These are phyloP conservation scores for Drosophila repletoides DNA, from an alignment of 1,140 invertebrate genomes.

Conservation along the genomic window DNA sequence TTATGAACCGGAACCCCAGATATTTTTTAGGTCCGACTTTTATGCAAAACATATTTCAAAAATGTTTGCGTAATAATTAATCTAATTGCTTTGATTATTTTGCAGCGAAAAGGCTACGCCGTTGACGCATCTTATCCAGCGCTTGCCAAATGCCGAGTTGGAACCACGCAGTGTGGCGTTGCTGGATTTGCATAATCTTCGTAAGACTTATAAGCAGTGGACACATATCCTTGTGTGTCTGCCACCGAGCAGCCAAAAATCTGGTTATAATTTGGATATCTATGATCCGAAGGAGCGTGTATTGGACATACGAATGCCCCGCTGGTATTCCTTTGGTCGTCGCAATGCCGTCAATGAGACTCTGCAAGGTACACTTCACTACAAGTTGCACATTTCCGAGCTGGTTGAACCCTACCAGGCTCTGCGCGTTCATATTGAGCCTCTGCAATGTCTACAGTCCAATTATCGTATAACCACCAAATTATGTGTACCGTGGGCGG, in stretches of 20 bases:
- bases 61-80: background rate
- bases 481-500: conserved; percentile 86
- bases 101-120: conserved; percentile 85
- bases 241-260: conserved; percentile 85
- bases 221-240: conserved; percentile 89
- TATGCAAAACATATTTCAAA: background rate
- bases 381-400: conserved; percentile 84
- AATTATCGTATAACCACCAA: conserved; percentile 85
- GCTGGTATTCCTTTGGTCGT: conserved; percentile 74
- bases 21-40: background rate
- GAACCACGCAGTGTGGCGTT: conserved; percentile 84
- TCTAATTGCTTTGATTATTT: background rate
- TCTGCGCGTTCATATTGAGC: conserved; percentile 84
- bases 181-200: conserved; percentile 86
- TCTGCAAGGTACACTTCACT: conserved; percentile 83
- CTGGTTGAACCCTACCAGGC: conserved; percentile 85
- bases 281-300: conserved; percentile 84
- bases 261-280: conserved; percentile 86
- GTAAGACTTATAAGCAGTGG: conserved; percentile 83
- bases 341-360: conserved; percentile 83
- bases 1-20: too few species aligned
- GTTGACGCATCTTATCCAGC: conserved; percentile 85
- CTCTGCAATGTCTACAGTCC: conserved; percentile 82
- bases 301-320: conserved; percentile 84
- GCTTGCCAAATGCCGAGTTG: conserved; percentile 76